These are phyloP conservation scores for Siphlonurus alternatus DNA, from an alignment of 2,888 invertebrate species.

Conservation along the genomic window DNA sequence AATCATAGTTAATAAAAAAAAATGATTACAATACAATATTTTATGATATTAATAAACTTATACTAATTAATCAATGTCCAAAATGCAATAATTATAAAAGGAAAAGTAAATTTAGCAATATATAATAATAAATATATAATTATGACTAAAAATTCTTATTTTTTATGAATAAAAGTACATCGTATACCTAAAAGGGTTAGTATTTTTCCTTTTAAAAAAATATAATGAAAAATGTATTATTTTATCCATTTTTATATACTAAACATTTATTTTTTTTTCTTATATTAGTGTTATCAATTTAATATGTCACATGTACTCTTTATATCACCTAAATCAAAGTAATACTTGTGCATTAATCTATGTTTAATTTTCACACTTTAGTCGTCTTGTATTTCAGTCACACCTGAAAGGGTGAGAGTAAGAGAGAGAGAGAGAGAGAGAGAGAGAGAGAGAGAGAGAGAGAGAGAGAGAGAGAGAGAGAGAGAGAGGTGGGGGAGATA, in stretches of 20 bases:
- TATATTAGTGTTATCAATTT: conserved; percentile 1
- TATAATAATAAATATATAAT: too few species aligned
- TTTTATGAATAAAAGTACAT: too few species aligned
- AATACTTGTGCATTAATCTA: background rate
- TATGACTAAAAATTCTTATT: too few species aligned
- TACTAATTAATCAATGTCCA: too few species aligned
- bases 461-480: background rate
- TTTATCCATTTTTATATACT: background rate
- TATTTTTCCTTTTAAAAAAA: too few species aligned
- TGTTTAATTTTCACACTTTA: background rate
- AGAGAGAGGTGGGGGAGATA: background rate
- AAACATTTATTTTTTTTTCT: background rate
- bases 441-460: background rate
- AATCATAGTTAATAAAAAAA: too few species aligned
- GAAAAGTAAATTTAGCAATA: too few species aligned
- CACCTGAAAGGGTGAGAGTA: background rate
- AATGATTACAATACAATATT: too few species aligned
- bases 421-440: background rate
- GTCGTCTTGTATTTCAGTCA: background rate
- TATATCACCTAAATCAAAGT: background rate
- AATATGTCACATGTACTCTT: background rate
- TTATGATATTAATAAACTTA: too few species aligned
- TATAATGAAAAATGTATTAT: background rate
- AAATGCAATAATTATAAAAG: too few species aligned
- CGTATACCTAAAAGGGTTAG: background rate